Percentiles rank a stretch among this genome's conserved stretches.
Evolutionary conservation across 1,140 invertebrate genomes (phyloP).

Genomic region (Diorhabda carinulata): DNA sequence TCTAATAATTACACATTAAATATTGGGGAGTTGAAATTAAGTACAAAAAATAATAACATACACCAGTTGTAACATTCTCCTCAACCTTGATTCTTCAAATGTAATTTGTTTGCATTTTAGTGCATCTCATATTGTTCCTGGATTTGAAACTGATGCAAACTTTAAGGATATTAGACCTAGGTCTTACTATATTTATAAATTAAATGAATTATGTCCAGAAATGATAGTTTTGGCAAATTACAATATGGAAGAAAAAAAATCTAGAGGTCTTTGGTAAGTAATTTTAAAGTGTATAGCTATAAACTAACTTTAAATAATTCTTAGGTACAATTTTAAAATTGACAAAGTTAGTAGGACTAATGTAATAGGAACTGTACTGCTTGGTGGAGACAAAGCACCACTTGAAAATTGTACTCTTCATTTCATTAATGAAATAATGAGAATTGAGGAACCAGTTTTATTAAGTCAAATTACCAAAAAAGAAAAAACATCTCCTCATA

Average conservation of each 20-base stretch:
- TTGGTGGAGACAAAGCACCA: slow-evolving; percentile 48
- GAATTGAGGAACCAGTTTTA: slow-evolving; percentile 56
- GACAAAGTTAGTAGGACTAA: slow-evolving; percentile 45
- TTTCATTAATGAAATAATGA: slow-evolving; percentile 59
- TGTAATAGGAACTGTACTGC: slow-evolving; percentile 49
- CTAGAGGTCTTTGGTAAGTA: slow-evolving; percentile 74
- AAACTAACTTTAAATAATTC: slow-evolving; percentile 3
- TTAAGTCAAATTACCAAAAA: slow-evolving; percentile 23
- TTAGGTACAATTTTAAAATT: slow-evolving; percentile 56
- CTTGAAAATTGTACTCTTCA: slow-evolving; percentile 57
- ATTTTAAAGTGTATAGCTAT: background rate
- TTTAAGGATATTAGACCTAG: slow-evolving; percentile 65
- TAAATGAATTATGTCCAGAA: slow-evolving; percentile 57
- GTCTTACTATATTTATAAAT: slow-evolving; percentile 54
- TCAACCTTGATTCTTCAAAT: no score
- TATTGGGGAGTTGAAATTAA: no score
- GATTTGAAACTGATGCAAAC: slow-evolving; percentile 46
- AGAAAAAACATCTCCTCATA: background rate
- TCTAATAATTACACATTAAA: no score
- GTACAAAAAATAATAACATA: no score
- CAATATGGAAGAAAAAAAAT: slow-evolving; percentile 66
- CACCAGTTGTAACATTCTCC: no score
- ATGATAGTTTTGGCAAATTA: slow-evolving; percentile 72
- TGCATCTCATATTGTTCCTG: slow-evolving; percentile 28
- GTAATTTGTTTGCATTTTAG: slow-evolving; percentile 25